Conservation (phyloP, 2,113 vertebrate genomes). For the Hymenochirus boettgeri region DNA sequence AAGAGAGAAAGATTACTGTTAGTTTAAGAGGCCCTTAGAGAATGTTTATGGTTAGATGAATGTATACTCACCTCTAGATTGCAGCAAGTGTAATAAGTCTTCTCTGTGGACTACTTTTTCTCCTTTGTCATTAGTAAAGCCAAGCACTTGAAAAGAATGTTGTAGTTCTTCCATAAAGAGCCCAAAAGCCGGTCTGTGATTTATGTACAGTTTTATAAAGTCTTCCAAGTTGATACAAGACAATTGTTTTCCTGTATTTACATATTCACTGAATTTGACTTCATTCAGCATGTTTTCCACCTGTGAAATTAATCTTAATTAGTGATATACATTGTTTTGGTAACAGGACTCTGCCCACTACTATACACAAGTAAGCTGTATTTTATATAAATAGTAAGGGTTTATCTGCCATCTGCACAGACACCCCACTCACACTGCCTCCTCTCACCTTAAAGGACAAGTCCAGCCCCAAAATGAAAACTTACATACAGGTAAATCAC, state of each 20-base stretch:
- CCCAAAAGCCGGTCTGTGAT: constrained; percentile 78
- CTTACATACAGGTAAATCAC: no score
- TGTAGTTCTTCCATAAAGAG: constrained; percentile 60
- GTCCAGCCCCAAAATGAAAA: no score
- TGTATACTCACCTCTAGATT: constrained; percentile 67
- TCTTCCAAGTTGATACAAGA: constrained; percentile 75
- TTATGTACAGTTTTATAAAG: constrained; percentile 86
- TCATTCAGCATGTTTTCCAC: constrained; percentile 87
- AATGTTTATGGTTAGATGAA: no score
- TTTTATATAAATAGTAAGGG: no score
- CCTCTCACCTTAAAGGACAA: no score
- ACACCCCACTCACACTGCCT: no score
- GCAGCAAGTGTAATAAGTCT: constrained; percentile 73
- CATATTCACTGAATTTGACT: constrained; percentile 79
- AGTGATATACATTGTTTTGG: not conserved
- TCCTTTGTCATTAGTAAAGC: constrained; percentile 54
- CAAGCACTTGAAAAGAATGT: constrained; percentile 68
- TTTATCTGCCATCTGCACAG: no score
- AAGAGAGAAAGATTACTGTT: not conserved
- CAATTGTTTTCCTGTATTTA: constrained; percentile 72
- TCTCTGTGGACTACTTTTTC: constrained; percentile 62
- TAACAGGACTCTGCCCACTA: no score
- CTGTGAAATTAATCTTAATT: constrained; percentile 52
- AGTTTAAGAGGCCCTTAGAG: not conserved
- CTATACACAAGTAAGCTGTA: no score